Base-by-base conservation (phyloP, 2,888 invertebrate species). In the Lasioglossum figueresi region DNA sequence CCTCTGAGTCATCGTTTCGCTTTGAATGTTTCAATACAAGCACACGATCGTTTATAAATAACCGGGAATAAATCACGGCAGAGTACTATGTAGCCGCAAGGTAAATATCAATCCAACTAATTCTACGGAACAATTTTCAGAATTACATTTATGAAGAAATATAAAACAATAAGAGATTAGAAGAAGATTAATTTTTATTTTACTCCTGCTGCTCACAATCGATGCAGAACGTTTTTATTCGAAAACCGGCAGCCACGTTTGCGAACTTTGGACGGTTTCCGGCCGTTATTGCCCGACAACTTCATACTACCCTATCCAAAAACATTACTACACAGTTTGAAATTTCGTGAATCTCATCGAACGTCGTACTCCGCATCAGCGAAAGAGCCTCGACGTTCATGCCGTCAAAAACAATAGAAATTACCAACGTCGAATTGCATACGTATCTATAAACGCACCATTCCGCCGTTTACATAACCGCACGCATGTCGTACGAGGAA, bases 401-500 rank as follows among this genome's bases (percentile, higher is more conserved):
- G 2, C 3, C 16, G 31, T 31, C 8, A 8, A 63, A 31, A 63
- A 31, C 31, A 63, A 63, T 63, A 19, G 31, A 63, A 63, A 63
- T 31, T 63, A 31, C 19, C 19, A 31, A 31, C 19, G 31, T 0
- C 14, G 6, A 19, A 8, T n/a, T n/a, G n/a, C 56, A 63, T 19
- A 63, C 19, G 31, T 31, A 52, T 66, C 16, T 31, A 63, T 31
- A 48, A 34, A 37, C 31, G 23, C 27, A 40, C 12, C 23, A 5
- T 73, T 19, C 37, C 34, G 31, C 6, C 37, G 16, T 78, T 84
- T 78, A 70, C 74, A 78, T 74, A 78, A 83, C 52, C 59, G 31
- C 23, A 16, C 37, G 16, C 2, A 37, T 48, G 40, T 59, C 68
- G 5, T 48, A 19, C 73, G 23, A 56, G 45, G 23, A 45, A 45